Percentiles rank a stretch among this genome's conserved stretches.
These are phyloP conservation scores for Aldabrachelys gigantea DNA, from an alignment of 2,113 vertebrate genomes.

Conservation along the genomic window DNA sequence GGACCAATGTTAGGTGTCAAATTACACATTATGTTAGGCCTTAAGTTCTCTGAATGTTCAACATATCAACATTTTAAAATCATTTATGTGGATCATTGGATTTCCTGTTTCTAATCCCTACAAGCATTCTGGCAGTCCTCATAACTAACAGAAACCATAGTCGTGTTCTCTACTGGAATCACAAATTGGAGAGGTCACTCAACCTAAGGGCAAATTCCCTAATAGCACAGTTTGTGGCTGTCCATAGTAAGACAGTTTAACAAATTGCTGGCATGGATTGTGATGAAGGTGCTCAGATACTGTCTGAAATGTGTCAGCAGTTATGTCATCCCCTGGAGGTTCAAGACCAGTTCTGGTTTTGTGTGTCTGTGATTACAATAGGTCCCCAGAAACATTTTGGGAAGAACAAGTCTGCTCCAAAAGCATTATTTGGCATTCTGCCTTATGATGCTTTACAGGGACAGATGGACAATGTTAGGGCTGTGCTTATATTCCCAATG, in stretches of 20 bases:
- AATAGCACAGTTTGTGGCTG: background rate
- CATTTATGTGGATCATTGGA: constrained; percentile 35
- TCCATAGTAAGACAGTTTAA: background rate
- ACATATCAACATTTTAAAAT: constrained; percentile 56
- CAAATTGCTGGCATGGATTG: background rate
- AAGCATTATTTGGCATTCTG: background rate
- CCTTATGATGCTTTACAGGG: background rate
- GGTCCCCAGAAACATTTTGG: constrained; percentile 23
- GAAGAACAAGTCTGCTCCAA: background rate
- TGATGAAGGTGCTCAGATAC: background rate
- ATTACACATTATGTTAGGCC: background rate
- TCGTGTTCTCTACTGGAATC: background rate
- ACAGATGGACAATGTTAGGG: constrained; percentile 51
- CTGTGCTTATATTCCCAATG: constrained; percentile 28
- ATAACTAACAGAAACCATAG: constrained; percentile 49
- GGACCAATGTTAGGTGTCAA: background rate
- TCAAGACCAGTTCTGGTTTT: background rate
- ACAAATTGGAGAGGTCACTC: background rate
- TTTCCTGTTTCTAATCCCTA: constrained; percentile 67
- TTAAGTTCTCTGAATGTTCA: constrained; percentile 11
- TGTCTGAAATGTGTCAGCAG: background rate
- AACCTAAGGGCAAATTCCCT: constrained; percentile 27
- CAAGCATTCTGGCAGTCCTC: constrained; percentile 48
- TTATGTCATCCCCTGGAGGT: background rate
- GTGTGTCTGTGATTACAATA: background rate